phyloP scores from a whole-genome alignment of 2,888 invertebrate genomes.

The Amphipoea oculea region DNA sequence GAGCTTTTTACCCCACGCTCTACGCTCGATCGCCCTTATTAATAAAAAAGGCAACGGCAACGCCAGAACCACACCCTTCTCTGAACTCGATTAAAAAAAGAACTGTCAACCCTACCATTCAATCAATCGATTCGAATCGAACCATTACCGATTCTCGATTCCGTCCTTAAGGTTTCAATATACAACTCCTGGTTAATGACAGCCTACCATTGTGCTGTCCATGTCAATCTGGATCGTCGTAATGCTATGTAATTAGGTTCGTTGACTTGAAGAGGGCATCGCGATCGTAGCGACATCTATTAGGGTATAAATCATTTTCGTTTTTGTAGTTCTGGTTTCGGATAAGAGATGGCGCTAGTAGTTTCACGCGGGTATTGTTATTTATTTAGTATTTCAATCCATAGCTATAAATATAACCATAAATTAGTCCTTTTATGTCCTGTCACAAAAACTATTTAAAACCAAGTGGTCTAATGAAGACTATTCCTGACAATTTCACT shows the following conservation, averaged over 20 bases:
- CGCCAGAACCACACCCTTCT: background rate
- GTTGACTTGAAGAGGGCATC: slow-evolving; percentile 43
- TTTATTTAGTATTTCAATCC: background rate
- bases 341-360: slow-evolving; percentile 46
- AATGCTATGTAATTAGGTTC: slow-evolving; percentile 62
- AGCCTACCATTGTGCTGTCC: slow-evolving; percentile 66
- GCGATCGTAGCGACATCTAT: slow-evolving; percentile 57
- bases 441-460: background rate
- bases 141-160: slow-evolving; percentile 60
- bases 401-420: background rate
- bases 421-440: background rate
- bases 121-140: slow-evolving; percentile 61
- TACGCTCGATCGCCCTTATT: background rate
- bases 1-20: background rate
- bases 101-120: slow-evolving; percentile 46
- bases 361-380: background rate
- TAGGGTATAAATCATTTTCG: slow-evolving; percentile 29
- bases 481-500: background rate
- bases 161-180: slow-evolving; percentile 62
- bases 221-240: slow-evolving; percentile 59
- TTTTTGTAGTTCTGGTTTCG: slow-evolving; percentile 15
- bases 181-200: slow-evolving; percentile 57
- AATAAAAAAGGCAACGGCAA: background rate
- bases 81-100: slow-evolving; percentile 15
- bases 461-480: background rate